Percentiles rank a stretch among this genome's conserved stretches.
phyloP scores from a whole-genome alignment of 35 echinoderm and acorn worm genomes.

The Lytechinus variegatus region DNA sequence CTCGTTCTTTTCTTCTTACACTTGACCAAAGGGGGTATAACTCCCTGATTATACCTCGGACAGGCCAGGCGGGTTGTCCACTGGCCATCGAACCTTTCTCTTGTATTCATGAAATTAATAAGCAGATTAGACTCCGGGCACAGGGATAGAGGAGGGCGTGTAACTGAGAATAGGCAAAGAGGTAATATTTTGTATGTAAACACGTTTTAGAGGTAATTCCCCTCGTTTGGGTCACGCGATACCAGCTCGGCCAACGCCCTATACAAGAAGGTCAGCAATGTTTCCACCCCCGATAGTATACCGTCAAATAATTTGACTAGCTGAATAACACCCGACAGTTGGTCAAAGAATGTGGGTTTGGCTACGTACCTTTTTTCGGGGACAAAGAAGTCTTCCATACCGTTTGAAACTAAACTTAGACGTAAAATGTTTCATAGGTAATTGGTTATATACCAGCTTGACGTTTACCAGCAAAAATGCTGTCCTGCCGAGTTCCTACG shows the following conservation, averaged over 20 bases:
- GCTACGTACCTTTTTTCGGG: neutral
- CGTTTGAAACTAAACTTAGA: neutral
- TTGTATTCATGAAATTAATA: neutral
- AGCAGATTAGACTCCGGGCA: neutral
- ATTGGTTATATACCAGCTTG: too few species aligned
- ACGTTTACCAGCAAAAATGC: too few species aligned
- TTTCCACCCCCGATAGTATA: neutral
- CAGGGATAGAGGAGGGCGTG: neutral
- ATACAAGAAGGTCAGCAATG: neutral
- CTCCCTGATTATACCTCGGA: neutral
- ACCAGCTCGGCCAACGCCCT: constrained; percentile 8
- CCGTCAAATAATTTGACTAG: neutral
- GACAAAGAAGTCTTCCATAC: neutral
- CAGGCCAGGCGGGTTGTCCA: neutral
- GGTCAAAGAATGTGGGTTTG: neutral
- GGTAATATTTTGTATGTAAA: constrained; percentile 38
- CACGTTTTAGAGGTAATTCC: constrained; percentile 8
- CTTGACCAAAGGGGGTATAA: too few species aligned
- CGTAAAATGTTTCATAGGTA: too few species aligned
- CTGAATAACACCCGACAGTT: neutral
- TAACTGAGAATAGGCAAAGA: neutral
- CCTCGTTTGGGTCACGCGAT: neutral
- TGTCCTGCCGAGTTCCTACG: too few species aligned
- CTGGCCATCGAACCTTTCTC: neutral
- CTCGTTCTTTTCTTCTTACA: neutral